These are phyloP conservation scores for Meghimatium bilineatum DNA, from an alignment of 2,888 invertebrate genomes.

Conservation along the genomic window DNA sequence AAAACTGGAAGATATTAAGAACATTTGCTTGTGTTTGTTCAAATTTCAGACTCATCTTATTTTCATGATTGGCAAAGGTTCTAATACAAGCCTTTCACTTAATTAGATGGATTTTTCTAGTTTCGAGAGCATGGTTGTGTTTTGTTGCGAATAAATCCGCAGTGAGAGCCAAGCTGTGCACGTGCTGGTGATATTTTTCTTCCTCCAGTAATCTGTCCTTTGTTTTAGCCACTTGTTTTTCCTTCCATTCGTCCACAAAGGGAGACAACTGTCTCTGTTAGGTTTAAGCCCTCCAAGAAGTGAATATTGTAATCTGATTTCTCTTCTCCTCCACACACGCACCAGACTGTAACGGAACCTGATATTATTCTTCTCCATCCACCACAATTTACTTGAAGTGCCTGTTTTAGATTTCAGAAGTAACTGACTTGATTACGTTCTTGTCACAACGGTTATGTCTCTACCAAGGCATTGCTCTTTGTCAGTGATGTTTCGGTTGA, in stretches of 20 bases:
- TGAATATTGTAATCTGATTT: conserved; percentile 27
- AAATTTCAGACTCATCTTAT: conserved; percentile 13
- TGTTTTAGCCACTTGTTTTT: conserved; percentile 16
- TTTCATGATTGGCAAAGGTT: background rate
- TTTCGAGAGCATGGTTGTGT: background rate
- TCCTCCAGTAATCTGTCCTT: conserved; percentile 3
- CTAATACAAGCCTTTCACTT: conserved; percentile 13
- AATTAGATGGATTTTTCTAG: conserved; percentile 27
- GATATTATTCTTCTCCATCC: conserved; percentile 4
- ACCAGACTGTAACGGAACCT: conserved; percentile 20
- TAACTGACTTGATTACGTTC: background rate
- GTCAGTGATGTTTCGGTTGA: background rate
- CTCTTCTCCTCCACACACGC: conserved; percentile 1
- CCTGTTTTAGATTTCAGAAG: conserved; percentile 20
- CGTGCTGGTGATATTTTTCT: background rate
- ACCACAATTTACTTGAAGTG: conserved; percentile 19
- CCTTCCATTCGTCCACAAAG: background rate
- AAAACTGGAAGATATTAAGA: background rate
- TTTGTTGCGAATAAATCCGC: background rate
- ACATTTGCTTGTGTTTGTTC: conserved; percentile 39
- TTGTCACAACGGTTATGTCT: background rate
- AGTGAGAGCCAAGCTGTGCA: background rate
- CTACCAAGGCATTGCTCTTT: background rate
- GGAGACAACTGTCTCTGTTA: background rate
- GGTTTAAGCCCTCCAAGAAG: background rate